Evolutionary conservation across 1,140 invertebrate genomes (phyloP), one percentile per base, ranked within the genome.

Genomic region (Drosophila arawakana): DNA sequence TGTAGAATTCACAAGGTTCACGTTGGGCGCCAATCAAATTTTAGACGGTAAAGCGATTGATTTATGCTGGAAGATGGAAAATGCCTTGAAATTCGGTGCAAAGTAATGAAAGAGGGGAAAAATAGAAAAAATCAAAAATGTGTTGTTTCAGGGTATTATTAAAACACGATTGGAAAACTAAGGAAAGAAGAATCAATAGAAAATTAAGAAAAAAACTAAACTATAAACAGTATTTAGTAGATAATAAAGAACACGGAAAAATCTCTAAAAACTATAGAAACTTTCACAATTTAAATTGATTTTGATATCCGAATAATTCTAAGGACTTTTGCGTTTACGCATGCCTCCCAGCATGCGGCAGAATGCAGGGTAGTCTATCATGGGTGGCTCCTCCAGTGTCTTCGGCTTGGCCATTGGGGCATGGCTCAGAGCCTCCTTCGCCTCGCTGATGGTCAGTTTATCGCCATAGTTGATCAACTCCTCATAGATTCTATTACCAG

Each of bases 301-400:
- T 44, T 5, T 35, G 15, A 10, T 59, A 49, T 54, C 35, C 11
- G 11, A 35, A n/a, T 35, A n/a, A 66, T 59, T 52, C 67, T 50
- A 71, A 63, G 70, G 50, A 43, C 41, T 65, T 18, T 90, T 86
- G n/a, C 89, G 68, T 55, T 95, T 95, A 25, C 93, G 92, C 58
- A 95, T 91, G n/a, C 94, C 94, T 18, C 93, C 93, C 0, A 95
- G 91, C 81, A 94, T 93, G 54, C 93, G 93, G 88, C 94, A 95
- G 75, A 95, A 95, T 52, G 93, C 93, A 13, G 93, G 91, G 78
- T 95, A 95, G 78, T 95, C 94, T 68, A 95, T 95, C 93, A 94
- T 91, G 15, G 90, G 75, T 2, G 89, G 92, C 18, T 92, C 91
- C 63, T 92, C 91, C 49, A 91, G 58, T 13, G 93, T 93, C 46